These are phyloP conservation scores for Aurelia aurita complex sp. Pacific DNA, from an alignment of 30 jellyfish, hydroid and myxozoan genomes.

Conservation along the genomic window DNA sequence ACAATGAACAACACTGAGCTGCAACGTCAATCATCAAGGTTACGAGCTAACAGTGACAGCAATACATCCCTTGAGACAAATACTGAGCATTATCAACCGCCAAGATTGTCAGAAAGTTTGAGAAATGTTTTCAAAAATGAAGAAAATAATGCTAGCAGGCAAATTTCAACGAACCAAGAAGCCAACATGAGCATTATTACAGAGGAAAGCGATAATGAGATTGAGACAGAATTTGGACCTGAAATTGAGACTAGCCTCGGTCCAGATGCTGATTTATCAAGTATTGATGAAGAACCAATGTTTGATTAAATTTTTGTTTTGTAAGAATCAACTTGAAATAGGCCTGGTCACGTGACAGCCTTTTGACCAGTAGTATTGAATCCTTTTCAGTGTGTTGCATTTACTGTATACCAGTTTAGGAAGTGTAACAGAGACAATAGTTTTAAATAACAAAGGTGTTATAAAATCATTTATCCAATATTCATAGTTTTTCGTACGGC, in stretches of 20 bases:
- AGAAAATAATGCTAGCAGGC: not conserved
- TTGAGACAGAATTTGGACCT: slow-evolving; percentile 67
- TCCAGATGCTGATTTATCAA: slow-evolving; percentile 60
- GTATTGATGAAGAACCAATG: slow-evolving; percentile 51
- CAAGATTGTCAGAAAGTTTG: slow-evolving; percentile 49
- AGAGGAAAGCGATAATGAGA: slow-evolving; percentile 43
- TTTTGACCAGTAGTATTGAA: no score
- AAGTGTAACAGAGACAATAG: no score
- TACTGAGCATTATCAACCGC: slow-evolving; percentile 27
- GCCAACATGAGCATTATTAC: slow-evolving; percentile 22
- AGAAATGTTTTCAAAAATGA: slow-evolving; percentile 30
- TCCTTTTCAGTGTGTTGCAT: no score
- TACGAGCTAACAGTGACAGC: slow-evolving; percentile 52
- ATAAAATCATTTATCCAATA: no score
- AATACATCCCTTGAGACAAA: slow-evolving; percentile 57
- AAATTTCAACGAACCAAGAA: not conserved
- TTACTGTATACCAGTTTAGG: no score
- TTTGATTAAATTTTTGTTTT: not conserved
- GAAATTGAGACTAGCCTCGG: slow-evolving; percentile 70
- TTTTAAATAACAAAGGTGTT: no score
- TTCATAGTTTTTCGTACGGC: no score
- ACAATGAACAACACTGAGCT: slow-evolving; percentile 9
- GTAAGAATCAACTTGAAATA: no score
- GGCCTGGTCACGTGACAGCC: no score
- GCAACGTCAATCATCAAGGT: slow-evolving; percentile 13